Evolutionary conservation across 1,140 invertebrate species (phyloP), one percentile per base, ranked within the genome.

Genomic region (Thaumatotibia leucotreta): DNA sequence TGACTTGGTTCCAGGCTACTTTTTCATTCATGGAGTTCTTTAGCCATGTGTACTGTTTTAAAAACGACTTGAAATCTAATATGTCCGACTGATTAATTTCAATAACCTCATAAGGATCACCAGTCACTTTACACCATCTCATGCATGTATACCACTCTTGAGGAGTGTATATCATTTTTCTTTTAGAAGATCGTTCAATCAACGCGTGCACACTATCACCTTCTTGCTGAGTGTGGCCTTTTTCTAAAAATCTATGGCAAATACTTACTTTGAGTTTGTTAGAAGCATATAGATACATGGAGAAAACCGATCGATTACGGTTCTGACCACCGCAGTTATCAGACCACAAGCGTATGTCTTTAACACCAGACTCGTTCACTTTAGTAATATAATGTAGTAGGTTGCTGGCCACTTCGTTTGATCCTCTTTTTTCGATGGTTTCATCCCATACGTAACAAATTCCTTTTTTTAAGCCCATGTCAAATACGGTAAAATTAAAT

Each of bases 391-490:
- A 72, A 39, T 72, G 35, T 11, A 63, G 33, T 3, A 72, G 32
- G 61, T 64, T 63, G 35, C 66, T 68, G 1, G 31, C n/a, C 8
- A 72, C 64, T 61, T 72, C 66, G 52, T 66, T 66, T 20, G 66
- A 33, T 3, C 66, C 66, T 22, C 61, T 58, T 61, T 68, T 68
- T 35, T 63, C 66, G 17, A 63, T 33, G 11, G 35, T 35, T 62
- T 72, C 64, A 11, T 68, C 17, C 64, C 64, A 69, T 24, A 69
- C 67, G 63, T 61, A 72, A 23, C 67, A 69, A 11, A 31, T 10
- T 17, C 27, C 65, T 69, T 69, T 35, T 54, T 14, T 33, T n/a
- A 8, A 10, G 11, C 45, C 61, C 58, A 71, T 54, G 63, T 65
- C 17, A 67, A 52, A 67, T 20, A 71, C 31, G 9, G 65, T 67